Conservation (phyloP, 1,140 invertebrate species). For the Alviniconcha marisindica region DNA sequence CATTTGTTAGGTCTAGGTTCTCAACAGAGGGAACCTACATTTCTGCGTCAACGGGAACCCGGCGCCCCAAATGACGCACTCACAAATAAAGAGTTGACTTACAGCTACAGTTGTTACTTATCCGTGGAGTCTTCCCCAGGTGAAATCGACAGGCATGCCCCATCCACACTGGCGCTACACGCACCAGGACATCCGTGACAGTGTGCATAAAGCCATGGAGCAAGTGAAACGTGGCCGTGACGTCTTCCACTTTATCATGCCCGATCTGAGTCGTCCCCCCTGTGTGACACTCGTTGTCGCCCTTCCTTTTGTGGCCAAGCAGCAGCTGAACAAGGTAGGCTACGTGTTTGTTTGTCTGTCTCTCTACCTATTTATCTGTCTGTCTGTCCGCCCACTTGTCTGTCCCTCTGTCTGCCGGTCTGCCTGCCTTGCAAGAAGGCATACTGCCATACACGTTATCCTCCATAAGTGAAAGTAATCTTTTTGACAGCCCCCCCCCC, state of each 20-base stretch:
- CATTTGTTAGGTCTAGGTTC: too few relatives aligned
- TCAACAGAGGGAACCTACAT: too few relatives aligned
- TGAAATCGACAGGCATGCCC: constrained; percentile 20
- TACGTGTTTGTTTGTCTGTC: background rate
- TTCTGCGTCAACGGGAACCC: background rate
- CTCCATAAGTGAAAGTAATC: too few relatives aligned
- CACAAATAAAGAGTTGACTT: too few relatives aligned
- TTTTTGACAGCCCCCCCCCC: too few relatives aligned
- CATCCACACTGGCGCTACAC: background rate
- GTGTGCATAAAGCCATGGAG: background rate
- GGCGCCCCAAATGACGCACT: too few relatives aligned
- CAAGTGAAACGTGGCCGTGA: constrained; percentile 11
- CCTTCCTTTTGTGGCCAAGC: background rate
- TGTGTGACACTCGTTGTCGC: constrained; percentile 29
- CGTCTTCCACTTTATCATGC: constrained; percentile 33
- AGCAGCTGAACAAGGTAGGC: background rate
- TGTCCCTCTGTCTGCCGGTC: background rate
- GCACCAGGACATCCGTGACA: background rate
- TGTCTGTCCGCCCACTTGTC: background rate
- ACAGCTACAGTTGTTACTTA: too few relatives aligned
- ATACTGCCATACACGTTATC: too few relatives aligned
- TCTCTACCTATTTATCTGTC: background rate
- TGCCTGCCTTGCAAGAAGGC: too few relatives aligned
- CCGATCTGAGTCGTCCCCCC: constrained; percentile 4
- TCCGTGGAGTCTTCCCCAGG: background rate